Percentiles rank a stretch among this genome's conserved stretches.
Conservation (phyloP, 2,888 invertebrate species). For the Drosophila neonasuta region DNA sequence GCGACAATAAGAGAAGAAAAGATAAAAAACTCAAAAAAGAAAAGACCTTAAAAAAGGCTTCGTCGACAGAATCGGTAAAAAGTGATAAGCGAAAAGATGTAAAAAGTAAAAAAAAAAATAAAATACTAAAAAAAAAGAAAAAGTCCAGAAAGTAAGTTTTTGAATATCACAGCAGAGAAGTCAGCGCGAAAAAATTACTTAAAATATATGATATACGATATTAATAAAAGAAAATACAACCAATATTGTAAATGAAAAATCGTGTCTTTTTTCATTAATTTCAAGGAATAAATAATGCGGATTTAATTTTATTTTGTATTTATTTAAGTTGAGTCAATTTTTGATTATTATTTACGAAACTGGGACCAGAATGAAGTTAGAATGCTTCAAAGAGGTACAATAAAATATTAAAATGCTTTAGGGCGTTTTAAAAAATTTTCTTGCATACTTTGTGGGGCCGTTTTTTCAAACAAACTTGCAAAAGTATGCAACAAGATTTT, state of each 20-base stretch:
- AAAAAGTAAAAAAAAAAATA: constrained; percentile 75
- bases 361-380: too few species aligned
- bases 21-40: constrained; percentile 85
- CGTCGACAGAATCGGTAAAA: constrained; percentile 80
- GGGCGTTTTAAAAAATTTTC: not conserved
- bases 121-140: constrained; percentile 76
- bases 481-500: constrained; percentile 7
- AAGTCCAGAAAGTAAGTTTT: constrained; percentile 65
- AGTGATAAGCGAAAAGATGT: constrained; percentile 90
- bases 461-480: not conserved
- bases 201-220: constrained; percentile 20
- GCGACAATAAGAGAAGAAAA: constrained; percentile 84
- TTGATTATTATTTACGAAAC: too few species aligned
- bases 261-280: constrained; percentile 5
- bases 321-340: too few species aligned
- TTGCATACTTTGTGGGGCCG: constrained; percentile 18
- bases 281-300: constrained; percentile 9
- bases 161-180: constrained; percentile 23
- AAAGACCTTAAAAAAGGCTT: constrained; percentile 81
- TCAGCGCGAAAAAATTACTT: constrained; percentile 13
- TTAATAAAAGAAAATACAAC: constrained; percentile 23
- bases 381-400: too few species aligned
- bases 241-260: constrained; percentile 33
- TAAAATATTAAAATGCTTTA: not conserved
- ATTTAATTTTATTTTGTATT: not conserved